These are phyloP conservation scores for Loripinus fragilis DNA, from an alignment of 2,888 invertebrate genomes.

Conservation along the genomic window DNA sequence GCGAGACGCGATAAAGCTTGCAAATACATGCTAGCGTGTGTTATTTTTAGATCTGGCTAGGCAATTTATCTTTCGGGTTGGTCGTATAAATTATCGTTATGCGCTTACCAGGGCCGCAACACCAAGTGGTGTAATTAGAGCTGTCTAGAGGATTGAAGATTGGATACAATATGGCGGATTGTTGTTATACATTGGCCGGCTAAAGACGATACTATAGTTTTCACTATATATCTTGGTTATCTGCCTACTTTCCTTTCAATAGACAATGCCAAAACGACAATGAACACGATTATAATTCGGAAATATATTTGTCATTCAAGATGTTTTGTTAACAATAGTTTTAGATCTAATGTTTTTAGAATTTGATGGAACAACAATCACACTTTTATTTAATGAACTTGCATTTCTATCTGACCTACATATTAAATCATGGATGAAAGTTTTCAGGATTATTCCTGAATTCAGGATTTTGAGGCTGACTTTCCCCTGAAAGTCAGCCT, in stretches of 20 bases:
- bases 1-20: slow-evolving; percentile 11
- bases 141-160: slow-evolving; percentile 9
- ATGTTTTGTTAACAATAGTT: no score
- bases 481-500: no score
- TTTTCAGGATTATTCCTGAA: no score
- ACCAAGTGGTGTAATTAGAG: slow-evolving; percentile 9
- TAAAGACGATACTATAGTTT: neutral
- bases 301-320: no score
- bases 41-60: slow-evolving; percentile 11
- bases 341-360: no score
- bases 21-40: slow-evolving; percentile 11
- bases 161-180: slow-evolving; percentile 19
- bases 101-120: slow-evolving; percentile 16
- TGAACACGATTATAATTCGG: no score
- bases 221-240: neutral
- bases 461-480: no score
- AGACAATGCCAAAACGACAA: neutral
- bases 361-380: no score
- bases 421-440: no score
- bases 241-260: neutral
- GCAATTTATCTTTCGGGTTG: slow-evolving; percentile 20
- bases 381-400: no score
- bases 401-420: no score
- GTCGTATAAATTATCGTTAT: slow-evolving; percentile 1
- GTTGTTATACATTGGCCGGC: neutral